Conservation (phyloP, 2,797 vertebrate species). For the Cyclura pinguis region DNA sequence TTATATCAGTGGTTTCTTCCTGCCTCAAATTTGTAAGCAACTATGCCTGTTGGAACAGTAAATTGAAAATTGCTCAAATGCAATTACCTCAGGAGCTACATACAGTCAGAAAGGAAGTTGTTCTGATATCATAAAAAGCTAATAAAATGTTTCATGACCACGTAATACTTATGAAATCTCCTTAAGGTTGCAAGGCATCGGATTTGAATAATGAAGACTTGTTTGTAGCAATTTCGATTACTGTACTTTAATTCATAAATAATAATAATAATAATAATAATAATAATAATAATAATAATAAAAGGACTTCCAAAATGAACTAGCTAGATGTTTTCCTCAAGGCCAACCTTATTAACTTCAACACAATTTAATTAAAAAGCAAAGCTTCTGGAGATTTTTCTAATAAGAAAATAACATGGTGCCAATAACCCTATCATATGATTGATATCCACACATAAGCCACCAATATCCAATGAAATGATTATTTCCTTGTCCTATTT, state of each 20-base stretch:
- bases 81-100: constrained; percentile 19
- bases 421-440: constrained; percentile 51
- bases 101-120: background rate
- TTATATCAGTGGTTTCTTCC: background rate
- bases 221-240: constrained; percentile 24
- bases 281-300: background rate
- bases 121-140: constrained; percentile 16
- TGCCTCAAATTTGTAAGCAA: constrained; percentile 17
- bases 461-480: constrained; percentile 4
- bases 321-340: constrained; percentile 49
- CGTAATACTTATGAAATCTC: background rate
- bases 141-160: constrained; percentile 9
- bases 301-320: background rate
- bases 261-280: background rate
- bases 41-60: constrained; percentile 23
- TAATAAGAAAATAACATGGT: constrained; percentile 44
- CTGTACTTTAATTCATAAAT: constrained; percentile 13
- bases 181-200: background rate
- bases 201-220: constrained; percentile 21
- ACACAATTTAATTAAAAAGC: constrained; percentile 57
- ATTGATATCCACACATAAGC: constrained; percentile 31
- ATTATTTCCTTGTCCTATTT: background rate
- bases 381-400: constrained; percentile 47
- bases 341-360: constrained; percentile 36
- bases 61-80: background rate